Evolutionary conservation across 2,797 vertebrate species (phyloP), one percentile per base, ranked within the genome.

Genomic region (Scomberomorus guttatus): DNA sequence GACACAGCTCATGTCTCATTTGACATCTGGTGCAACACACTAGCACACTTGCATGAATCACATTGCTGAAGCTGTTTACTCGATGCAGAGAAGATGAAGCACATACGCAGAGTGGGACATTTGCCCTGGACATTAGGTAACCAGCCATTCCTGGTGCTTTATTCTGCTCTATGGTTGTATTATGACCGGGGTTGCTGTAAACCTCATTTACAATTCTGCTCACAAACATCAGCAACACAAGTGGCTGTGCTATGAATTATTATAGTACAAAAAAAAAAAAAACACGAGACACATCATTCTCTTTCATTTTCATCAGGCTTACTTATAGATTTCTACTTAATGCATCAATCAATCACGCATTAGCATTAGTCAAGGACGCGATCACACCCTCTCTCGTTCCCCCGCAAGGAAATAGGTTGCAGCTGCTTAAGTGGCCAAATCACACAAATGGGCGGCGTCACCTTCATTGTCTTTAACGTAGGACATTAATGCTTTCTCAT

Each of bases 241-340:
- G 46, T 1, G 0, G n/a, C 60, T n/a, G 9, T 56, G 46, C 34
- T 58, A 37, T 48, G 50, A 78, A 72, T 75, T 61, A 59, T 32
- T 25, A 68, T 60, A 8, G 2, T 50, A 75, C 25, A 59, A 17
- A 29, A 20, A 15, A 27, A 72, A 61, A 71, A 74, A 44, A 55
- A 50, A 66, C 29, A 50, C 20, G 44, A 58, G 50, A 34, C 20
- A 22, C 56, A 59, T 66, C 22, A 67, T 52, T 81, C 34, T 17
- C 34, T 62, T 75, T 78, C 48, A 72, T 83, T 87, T 72, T 64
- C 18, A 82, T 73, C 25, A 50, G 75, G 39, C 78, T 52, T 52
- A 75, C 67, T 68, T 84, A 90, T 89, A 27, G 87, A 92, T 87
- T 86, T 81, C 57, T 68, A 52, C 66, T 67, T 75, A 82, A 80